Base-by-base conservation (phyloP, 2,113 vertebrate genomes). In the Amphiprion percula region DNA sequence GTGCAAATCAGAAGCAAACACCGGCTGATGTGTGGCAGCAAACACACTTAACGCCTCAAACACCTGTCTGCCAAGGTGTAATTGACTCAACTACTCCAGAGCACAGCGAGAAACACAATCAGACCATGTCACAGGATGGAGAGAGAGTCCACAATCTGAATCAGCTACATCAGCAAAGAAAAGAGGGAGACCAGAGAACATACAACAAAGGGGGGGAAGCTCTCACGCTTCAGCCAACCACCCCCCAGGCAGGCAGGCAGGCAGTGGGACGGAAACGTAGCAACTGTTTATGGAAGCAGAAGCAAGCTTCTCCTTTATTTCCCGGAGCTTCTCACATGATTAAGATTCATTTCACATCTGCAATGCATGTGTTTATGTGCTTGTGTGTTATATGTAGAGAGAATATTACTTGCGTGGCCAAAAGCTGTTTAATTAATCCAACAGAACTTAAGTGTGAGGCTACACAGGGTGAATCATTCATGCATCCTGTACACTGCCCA, bases 261-360 rank as follows among this genome's bases (percentile, higher is more conserved):
- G 70, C 85, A 86, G 82, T 75, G 80, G 82, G 87, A 75, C 16
- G 69, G 87, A 88, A 91, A 84, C 46, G 15, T 19, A 63, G 86
- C 90, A 88, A 90, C 86, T 91, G 90, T 84, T 87, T 84, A 86
- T 88, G 55, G 76, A 80, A 79, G 89, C 84, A 85, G 87, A 90
- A 91, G 79, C 55, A 49, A 73, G 77, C 68, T 75, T 77, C 68
- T 70, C 63, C 47, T 73, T 65, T n/a, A 0, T 77, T 89, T 90
- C 76, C 88, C 77, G 7, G 33, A 86, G 72, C 87, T 68, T 55
- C 60, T 77, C 75, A 77, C 87, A 16, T 81, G 70, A 88, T 83
- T 76, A 62, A 47, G 81, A 86, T 78, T 78, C 4, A 53, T 85
- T 79, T 85, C 74, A 71, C 71, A 87, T 92, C 58, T 85, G 68